These are phyloP conservation scores for Dicranocentrus wangi DNA, from an alignment of 2,888 invertebrate genomes.

Conservation along the genomic window DNA sequence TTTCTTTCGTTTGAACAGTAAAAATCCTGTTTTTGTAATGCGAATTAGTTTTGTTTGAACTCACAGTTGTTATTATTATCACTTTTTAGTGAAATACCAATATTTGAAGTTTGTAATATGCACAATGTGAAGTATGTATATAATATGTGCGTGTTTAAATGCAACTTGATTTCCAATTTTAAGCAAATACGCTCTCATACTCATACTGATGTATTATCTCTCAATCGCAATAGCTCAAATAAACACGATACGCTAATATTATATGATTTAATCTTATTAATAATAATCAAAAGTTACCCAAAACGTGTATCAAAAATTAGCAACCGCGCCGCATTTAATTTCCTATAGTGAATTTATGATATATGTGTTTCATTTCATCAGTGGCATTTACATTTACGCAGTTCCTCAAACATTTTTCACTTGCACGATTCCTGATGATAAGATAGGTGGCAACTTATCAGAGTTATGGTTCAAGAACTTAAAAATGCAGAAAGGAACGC, in stretches of 20 bases:
- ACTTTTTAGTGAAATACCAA: background rate
- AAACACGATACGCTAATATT: background rate
- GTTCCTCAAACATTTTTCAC: background rate
- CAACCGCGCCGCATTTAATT: background rate
- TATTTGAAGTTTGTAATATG: background rate
- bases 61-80: too few species aligned
- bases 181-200: background rate
- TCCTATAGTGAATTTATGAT: too few species aligned
- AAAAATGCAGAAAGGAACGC: background rate
- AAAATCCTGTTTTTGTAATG: background rate
- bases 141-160: background rate
- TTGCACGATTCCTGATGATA: background rate
- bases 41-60: background rate
- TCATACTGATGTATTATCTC: background rate
- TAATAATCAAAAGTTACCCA: background rate
- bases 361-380: background rate
- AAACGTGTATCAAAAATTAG: background rate
- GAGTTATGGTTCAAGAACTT: slow-evolving; percentile 9
- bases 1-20: background rate
- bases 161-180: background rate
- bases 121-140: background rate
- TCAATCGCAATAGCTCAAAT: background rate
- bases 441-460: background rate
- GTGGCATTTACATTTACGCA: background rate
- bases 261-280: background rate